Base-by-base conservation (phyloP, 2,797 vertebrate species). In the Malacoctenus gilli region DNA sequence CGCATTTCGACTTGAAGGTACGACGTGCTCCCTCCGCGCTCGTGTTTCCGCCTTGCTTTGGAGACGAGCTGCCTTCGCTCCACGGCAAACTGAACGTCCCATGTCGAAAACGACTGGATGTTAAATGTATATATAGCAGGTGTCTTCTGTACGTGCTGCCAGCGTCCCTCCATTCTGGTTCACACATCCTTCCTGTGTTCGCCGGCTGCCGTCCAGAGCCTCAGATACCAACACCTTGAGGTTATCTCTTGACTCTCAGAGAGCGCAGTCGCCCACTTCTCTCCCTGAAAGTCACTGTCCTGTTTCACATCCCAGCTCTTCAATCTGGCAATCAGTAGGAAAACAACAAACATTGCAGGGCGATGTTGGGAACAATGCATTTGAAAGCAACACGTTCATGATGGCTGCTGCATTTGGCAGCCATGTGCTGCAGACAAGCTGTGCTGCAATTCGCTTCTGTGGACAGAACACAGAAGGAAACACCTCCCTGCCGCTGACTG, bases 1-100 rank as follows among this genome's bases (percentile, higher is more conserved):
- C 92, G 69, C 97, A 99, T 82, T 99, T 99, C 79, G 97, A 99
- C 83, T 90, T 99, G 46, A 99, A 99, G 96, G 97, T 98, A 88
- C 32, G 23, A 25, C 4, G 7, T 10, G 9, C 28, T 64, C 38
- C 53, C 5, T 59, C 13, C 14, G 6, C 4, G n/a, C 3, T 1
- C 7, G 4, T 39, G 12, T 32, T 32, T 32, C 11, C 10, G 19
- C n/a, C n/a, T n/a, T 1, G 0, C 22, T 35, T 13, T 49, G 36
- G 39, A 15, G 3, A 32, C 39, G 25, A 59, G 34, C 37, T 37
- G 25, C 18, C 10, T 59, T 67, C 12, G 13, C 8, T 10, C 14
- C 6, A 22, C 23, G 31, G 2, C 46, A 21, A 40, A 34, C 8
- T 4, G 1, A 32, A 16, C 14, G 28, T 11, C 44, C 25, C 11